Conservation (phyloP, 2,113 vertebrate species). For the Sylvilagus bachmani region DNA sequence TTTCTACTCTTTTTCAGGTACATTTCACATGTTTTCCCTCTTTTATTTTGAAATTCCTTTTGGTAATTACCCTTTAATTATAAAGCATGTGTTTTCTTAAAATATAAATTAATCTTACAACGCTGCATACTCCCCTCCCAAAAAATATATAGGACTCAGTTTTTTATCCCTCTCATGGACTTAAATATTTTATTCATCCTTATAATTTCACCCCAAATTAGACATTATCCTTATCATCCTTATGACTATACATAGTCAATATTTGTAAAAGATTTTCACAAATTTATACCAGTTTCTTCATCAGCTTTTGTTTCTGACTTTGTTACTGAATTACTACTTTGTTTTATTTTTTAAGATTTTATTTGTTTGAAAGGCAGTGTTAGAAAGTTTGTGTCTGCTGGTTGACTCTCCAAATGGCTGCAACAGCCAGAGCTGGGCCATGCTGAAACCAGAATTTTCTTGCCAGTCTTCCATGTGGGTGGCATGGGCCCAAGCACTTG, state of each 20-base stretch:
- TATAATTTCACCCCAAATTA: conserved; percentile 3
- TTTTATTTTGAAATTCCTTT: conserved; percentile 41
- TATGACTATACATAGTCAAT: background rate
- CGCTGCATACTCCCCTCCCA: background rate
- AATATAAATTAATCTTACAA: conserved; percentile 32
- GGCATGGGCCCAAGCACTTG: no score
- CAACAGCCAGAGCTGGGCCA: no score
- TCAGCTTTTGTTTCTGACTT: background rate
- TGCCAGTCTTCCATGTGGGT: no score
- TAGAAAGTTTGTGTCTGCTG: no score
- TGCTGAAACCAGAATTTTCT: no score
- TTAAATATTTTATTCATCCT: background rate
- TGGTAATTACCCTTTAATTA: conserved; percentile 6
- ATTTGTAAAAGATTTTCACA: background rate
- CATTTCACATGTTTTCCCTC: background rate
- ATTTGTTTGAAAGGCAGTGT: no score
- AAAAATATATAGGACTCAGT: background rate
- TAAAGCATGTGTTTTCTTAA: conserved; percentile 38
- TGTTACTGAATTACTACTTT: background rate
- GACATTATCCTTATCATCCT: background rate
- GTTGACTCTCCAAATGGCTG: no score
- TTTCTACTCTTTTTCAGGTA: background rate
- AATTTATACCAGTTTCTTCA: background rate
- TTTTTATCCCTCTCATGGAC: background rate
- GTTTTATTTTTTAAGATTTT: no score